Conservation (phyloP, 2,113 vertebrate species). For the Furnarius figulus region DNA sequence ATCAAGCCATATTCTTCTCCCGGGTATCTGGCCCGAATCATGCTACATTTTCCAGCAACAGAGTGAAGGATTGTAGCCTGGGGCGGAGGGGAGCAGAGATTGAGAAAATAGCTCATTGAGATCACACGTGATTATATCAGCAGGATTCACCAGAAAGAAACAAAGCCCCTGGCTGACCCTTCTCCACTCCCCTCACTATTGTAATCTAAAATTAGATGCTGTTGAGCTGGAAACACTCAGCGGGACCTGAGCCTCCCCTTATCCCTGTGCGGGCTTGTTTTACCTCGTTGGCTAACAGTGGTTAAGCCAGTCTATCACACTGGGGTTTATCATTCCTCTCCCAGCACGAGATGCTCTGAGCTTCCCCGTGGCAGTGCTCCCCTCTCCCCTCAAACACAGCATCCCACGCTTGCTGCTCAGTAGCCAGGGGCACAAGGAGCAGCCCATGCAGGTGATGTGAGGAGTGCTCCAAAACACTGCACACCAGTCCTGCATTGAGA, state of each 20-base stretch:
- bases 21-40: neutral
- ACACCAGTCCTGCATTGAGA: neutral
- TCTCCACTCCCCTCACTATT: neutral
- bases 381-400: rapidly evolving
- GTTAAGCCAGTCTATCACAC: neutral
- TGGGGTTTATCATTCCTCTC: neutral
- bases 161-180: neutral
- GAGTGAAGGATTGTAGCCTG: neutral
- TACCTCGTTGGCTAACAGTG: neutral
- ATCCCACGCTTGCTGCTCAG: neutral
- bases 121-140: neutral
- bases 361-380: neutral
- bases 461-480: neutral
- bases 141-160: neutral
- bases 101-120: neutral
- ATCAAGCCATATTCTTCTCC: neutral
- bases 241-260: neutral
- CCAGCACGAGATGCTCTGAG: neutral
- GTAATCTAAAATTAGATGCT: neutral
- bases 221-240: neutral
- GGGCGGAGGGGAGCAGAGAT: neutral
- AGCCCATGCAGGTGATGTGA: neutral
- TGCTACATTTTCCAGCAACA: neutral
- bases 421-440: neutral
- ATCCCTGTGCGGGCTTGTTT: neutral